Evolutionary conservation across 2,888 invertebrate genomes (phyloP).

Genomic region (Hemaris fuciformis): DNA sequence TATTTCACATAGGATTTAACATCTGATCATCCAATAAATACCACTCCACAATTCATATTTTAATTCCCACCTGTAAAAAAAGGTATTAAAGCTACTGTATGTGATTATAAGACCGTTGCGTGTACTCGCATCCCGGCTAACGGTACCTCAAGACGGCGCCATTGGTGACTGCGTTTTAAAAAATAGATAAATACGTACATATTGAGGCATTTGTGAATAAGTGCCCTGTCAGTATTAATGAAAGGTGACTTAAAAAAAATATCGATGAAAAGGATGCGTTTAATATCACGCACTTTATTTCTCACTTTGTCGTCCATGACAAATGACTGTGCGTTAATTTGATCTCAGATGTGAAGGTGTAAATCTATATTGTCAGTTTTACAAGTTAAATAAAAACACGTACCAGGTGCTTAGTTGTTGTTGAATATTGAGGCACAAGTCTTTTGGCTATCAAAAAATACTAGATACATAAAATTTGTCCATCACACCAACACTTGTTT

Average conservation of each 20-base stretch:
- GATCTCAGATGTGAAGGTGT: neutral
- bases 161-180: conserved; percentile 42
- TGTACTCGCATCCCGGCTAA: conserved; percentile 20
- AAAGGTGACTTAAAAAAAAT: neutral
- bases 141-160: conserved; percentile 38
- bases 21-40: no score
- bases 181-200: conserved; percentile 23
- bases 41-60: no score
- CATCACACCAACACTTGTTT: no score
- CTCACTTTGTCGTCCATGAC: neutral
- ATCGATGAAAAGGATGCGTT: neutral
- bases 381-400: neutral
- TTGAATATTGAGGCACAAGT: no score
- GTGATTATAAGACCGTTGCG: neutral
- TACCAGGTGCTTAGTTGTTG: no score
- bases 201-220: conserved; percentile 17
- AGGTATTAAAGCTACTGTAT: neutral
- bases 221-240: conserved; percentile 19
- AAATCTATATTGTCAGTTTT: neutral
- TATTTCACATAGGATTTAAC: no score
- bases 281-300: neutral
- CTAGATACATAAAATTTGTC: no score
- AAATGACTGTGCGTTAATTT: neutral
- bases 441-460: no score
- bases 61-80: no score